A percentile compares a stretch with the other conserved stretches of the same genome.
These are phyloP conservation scores for Gopherus evgoodei DNA, from an alignment of 2,113 vertebrate genomes.

Conservation along the genomic window DNA sequence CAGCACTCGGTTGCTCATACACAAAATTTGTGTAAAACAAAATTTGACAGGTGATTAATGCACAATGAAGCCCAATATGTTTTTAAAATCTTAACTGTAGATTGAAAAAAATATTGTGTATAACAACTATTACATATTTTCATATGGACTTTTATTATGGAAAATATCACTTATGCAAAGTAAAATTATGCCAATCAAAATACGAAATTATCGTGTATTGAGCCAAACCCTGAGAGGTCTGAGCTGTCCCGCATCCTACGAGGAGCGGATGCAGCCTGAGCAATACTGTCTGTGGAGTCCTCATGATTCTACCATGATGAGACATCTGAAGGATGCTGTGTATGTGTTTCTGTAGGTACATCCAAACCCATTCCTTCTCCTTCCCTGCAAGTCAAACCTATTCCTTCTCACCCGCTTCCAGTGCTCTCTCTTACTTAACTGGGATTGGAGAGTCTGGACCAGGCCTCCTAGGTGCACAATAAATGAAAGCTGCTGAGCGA, in stretches of 20 bases:
- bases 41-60: not conserved
- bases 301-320: not conserved
- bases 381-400: not conserved
- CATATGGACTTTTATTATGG: not conserved
- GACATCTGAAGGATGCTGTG: not conserved
- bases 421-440: not conserved
- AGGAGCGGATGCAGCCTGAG: not conserved
- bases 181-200: not conserved
- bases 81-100: not conserved
- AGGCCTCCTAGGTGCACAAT: not conserved
- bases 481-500: not conserved
- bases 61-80: not conserved
- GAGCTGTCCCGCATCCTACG: not conserved
- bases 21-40: not conserved
- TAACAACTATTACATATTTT: not conserved
- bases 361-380: not conserved
- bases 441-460: not conserved
- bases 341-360: not conserved
- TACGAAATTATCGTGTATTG: not conserved
- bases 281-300: not conserved
- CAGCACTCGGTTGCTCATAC: not conserved
- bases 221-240: not conserved
- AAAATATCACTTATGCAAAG: not conserved
- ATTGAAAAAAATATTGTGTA: not conserved
- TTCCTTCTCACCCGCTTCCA: not conserved